Conservation (phyloP, 1,140 invertebrate species). For the Cotesia vestalis region DNA sequence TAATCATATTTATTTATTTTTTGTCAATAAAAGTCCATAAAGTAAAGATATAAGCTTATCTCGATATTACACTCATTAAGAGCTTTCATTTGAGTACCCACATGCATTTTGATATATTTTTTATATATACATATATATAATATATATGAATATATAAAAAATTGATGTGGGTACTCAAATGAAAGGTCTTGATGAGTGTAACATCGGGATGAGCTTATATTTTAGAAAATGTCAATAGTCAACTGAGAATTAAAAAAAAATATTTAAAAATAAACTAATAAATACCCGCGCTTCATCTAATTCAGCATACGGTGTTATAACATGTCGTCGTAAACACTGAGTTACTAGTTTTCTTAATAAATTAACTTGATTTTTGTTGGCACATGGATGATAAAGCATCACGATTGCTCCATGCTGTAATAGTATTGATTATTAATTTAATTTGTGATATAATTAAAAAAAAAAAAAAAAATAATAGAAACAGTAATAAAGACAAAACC, state of each 20-base stretch:
- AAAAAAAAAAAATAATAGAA: too few relatives aligned
- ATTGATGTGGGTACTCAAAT: too few relatives aligned
- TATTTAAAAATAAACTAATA: slow-evolving; percentile 24
- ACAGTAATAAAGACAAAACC: slow-evolving; percentile 1
- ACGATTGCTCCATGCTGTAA: slow-evolving; percentile 82
- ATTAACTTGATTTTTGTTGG: slow-evolving; percentile 73
- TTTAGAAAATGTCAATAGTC: too few relatives aligned
- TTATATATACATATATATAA: too few relatives aligned
- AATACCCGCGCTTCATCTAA: slow-evolving; percentile 72
- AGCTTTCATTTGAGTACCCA: too few relatives aligned
- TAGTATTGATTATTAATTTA: slow-evolving; percentile 27
- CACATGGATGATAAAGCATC: slow-evolving; percentile 90
- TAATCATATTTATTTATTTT: slow-evolving; percentile 41
- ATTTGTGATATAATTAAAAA: neutral
- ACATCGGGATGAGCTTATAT: too few relatives aligned
- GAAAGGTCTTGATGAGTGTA: too few relatives aligned
- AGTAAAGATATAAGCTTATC: too few relatives aligned
- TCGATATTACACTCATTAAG: too few relatives aligned
- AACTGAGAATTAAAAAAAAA: too few relatives aligned
- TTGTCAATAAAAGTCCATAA: neutral
- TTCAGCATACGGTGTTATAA: slow-evolving; percentile 80
- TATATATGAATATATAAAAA: too few relatives aligned
- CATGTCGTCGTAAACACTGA: slow-evolving; percentile 79
- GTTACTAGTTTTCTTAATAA: slow-evolving; percentile 72
- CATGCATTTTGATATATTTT: too few relatives aligned